A percentile compares a stretch with the other conserved stretches of the same genome.
phyloP scores from a whole-genome alignment of 1,140 invertebrate genomes.

The Nautilus pompilius region DNA sequence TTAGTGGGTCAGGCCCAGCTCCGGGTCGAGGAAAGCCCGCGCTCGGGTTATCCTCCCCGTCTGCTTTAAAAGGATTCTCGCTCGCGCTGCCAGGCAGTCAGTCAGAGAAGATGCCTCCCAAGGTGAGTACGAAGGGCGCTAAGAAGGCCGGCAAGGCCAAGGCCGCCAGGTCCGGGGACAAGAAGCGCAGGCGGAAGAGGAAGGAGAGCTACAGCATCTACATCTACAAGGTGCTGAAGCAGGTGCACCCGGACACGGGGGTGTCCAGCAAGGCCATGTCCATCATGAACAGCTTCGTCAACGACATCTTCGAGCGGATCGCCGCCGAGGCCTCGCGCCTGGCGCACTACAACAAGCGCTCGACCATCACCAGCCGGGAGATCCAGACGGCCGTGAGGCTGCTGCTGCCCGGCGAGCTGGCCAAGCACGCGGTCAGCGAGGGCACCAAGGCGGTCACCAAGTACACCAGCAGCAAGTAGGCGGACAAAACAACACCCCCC shows the following conservation, averaged over 20 bases:
- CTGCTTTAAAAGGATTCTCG: too few species aligned
- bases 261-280: conserved; percentile 60
- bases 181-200: conserved; percentile 47
- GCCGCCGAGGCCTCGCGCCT: conserved; percentile 49
- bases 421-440: conserved; percentile 63
- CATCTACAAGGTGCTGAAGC: conserved; percentile 71
- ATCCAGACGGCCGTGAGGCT: conserved; percentile 64
- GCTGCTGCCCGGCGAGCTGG: conserved; percentile 63
- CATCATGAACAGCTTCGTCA: conserved; percentile 55
- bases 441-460: conserved; percentile 63
- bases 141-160: conserved; percentile 32
- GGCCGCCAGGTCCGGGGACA: conserved; percentile 22
- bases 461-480: too few species aligned
- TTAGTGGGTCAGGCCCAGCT: too few species aligned
- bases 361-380: conserved; percentile 60
- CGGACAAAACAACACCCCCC: too few species aligned
- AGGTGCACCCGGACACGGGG: conserved; percentile 70
- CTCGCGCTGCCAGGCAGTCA: too few species aligned
- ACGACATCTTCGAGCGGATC: conserved; percentile 57
- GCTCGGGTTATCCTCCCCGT: too few species aligned
- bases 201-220: conserved; percentile 71
- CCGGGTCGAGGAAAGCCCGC: too few species aligned
- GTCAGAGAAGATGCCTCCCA: conserved; percentile 9
- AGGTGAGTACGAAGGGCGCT: conserved; percentile 16
- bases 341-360: conserved; percentile 52